These are phyloP conservation scores for Volucella bombylans DNA, from an alignment of 2,888 invertebrate species.

Conservation along the genomic window DNA sequence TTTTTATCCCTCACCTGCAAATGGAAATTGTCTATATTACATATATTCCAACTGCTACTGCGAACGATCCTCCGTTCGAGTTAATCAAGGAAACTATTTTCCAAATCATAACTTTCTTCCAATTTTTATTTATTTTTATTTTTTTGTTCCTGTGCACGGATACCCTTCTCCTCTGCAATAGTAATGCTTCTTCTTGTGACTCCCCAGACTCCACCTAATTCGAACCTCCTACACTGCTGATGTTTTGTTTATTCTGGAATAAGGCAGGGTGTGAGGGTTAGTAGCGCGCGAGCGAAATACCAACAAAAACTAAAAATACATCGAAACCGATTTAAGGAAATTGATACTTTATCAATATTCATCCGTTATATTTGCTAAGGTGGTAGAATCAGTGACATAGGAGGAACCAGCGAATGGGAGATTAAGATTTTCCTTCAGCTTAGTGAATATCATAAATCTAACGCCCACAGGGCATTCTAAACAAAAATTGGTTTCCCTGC, in stretches of 20 bases:
- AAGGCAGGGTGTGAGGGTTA: conserved; percentile 3
- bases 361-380: conserved; percentile 54
- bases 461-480: conserved; percentile 44
- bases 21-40: too few species aligned
- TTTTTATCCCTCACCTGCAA: conserved; percentile 23
- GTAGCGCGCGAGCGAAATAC: not conserved
- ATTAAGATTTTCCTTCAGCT: conserved; percentile 31
- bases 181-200: too few species aligned
- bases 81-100: conserved; percentile 72
- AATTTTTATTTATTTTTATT: conserved; percentile 30
- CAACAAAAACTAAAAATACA: conserved; percentile 24
- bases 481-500: conserved; percentile 56
- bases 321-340: conserved; percentile 62
- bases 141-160: not conserved
- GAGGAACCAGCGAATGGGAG: conserved; percentile 6
- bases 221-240: conserved; percentile 37
- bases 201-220: not conserved
- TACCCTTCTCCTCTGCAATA: not conserved
- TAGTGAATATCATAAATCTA: conserved; percentile 61
- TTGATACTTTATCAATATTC: conserved; percentile 72
- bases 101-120: conserved; percentile 69
- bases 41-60: not conserved
- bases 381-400: not conserved
- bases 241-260: conserved; percentile 54
- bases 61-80: conserved; percentile 57